Base-by-base conservation (phyloP, 2,888 invertebrate species). In the Augiades crinisus region DNA sequence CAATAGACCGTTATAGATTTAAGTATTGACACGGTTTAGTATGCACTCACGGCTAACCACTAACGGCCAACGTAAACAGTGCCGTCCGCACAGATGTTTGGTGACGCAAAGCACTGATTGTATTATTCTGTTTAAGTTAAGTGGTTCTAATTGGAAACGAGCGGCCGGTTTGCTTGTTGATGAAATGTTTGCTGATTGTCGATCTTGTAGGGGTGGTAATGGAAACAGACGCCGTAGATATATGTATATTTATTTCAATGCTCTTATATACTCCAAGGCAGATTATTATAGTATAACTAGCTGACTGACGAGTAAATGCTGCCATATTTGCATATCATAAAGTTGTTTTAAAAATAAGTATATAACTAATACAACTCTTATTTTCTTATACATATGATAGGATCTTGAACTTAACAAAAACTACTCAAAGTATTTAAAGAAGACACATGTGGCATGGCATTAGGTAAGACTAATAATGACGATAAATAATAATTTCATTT, bases 11-110 rank as follows among this genome's bases (percentile, higher is more conserved):
- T 47, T 43, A 47, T 41, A 54, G 40, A 53, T 53, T 53, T 49
- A 36, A 56, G 38, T 47, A 51, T 44, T 50, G 54, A 54, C 49
- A 50, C 47, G 47, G 37, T 50, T 45, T 51, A 51, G 45, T 40
- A 34, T 37, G 47, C 54, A 47, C 52, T 54, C 49, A 44, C 54
- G 54, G 57, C 22, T 43, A 44, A 40, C 54, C 45, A 47, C 52
- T 53, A 49, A 47, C 45, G 37, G 55, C 57, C 56, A 59, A 59
- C 49, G 54, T 51, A 59, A 59, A 59, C 59, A 57, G 10, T 33
- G 43, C 37, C 33, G 19, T 12, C 43, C 45, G 38, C 36, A 36
- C 50, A 50, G 10, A 43, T 45, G 47, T 41, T 31, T 33, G 34
- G 44, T 57, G 58, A 60, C 60, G 58, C 43, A 57, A 47, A 38